Evolutionary conservation across 64 coral and sea anemone species (phyloP).

Genomic region (Stylophora pistillata): DNA sequence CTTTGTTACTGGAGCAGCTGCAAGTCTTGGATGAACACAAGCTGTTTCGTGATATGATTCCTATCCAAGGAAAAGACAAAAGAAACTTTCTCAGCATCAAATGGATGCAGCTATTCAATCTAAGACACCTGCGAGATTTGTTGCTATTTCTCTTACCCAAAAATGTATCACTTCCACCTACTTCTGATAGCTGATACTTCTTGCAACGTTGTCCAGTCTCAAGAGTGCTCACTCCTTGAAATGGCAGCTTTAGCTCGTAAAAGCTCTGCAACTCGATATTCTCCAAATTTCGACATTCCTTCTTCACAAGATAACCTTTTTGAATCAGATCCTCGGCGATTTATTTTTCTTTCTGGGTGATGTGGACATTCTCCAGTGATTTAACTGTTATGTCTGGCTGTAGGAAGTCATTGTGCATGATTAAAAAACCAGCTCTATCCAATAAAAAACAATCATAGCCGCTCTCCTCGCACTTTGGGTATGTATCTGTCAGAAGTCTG

Average conservation of each 20-base stretch:
- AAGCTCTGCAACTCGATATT: too few species aligned
- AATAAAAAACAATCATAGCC: slow-evolving; percentile 20
- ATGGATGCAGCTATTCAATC: too few species aligned
- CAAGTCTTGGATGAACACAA: background rate
- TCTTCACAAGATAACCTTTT: slow-evolving; percentile 15
- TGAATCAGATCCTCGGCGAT: slow-evolving; percentile 15
- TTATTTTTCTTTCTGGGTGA: slow-evolving; percentile 12
- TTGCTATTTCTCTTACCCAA: background rate
- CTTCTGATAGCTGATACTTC: background rate
- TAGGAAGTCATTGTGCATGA: slow-evolving; percentile 39
- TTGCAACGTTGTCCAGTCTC: background rate
- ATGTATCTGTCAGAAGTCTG: slow-evolving; percentile 3
- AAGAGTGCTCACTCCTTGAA: background rate
- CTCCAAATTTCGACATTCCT: background rate
- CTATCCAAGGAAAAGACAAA: background rate
- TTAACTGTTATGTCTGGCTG: background rate
- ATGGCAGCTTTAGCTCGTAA: too few species aligned
- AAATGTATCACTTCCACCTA: too few species aligned
- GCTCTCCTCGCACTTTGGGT: too few species aligned
- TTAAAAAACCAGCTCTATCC: slow-evolving; percentile 8
- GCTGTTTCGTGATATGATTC: background rate
- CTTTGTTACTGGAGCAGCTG: too few species aligned
- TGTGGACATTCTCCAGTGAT: slow-evolving; percentile 28
- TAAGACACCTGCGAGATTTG: too few species aligned
- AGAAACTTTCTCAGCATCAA: background rate